Conservation (phyloP, 2,113 vertebrate species). For the Coracopsis vasa region DNA sequence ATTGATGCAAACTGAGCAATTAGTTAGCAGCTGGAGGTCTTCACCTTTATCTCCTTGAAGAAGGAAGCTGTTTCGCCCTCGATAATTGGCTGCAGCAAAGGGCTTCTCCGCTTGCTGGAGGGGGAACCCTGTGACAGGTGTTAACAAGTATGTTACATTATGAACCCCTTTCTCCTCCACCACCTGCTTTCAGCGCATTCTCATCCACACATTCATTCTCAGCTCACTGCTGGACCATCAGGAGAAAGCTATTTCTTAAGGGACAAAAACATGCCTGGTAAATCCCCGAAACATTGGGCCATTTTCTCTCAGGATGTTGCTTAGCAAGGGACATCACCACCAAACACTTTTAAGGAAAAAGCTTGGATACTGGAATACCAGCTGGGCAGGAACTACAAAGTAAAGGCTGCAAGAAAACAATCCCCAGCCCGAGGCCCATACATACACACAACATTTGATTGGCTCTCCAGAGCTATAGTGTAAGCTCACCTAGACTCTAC, state of each 20-base stretch:
- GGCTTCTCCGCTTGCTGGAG: slow-evolving; percentile 98
- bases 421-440: background rate
- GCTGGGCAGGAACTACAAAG: background rate
- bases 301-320: background rate
- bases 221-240: background rate
- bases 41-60: slow-evolving; percentile 98
- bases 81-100: slow-evolving; percentile 98
- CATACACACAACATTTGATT: background rate
- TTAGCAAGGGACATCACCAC: background rate
- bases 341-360: background rate
- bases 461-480: background rate
- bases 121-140: slow-evolving; percentile 92
- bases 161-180: slow-evolving; percentile 39
- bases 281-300: background rate
- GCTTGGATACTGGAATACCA: background rate
- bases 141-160: slow-evolving; percentile 82
- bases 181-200: slow-evolving; percentile 48
- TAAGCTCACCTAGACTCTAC: background rate
- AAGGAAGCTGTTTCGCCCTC: slow-evolving; percentile 98
- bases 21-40: slow-evolving; percentile 74
- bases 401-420: background rate
- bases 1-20: slow-evolving; percentile 66
- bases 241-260: background rate
- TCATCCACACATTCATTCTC: slow-evolving; percentile 37
- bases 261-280: background rate